Evolutionary conservation across 2,797 vertebrate genomes (phyloP).

Genomic region (Microcaecilia unicolor): DNA sequence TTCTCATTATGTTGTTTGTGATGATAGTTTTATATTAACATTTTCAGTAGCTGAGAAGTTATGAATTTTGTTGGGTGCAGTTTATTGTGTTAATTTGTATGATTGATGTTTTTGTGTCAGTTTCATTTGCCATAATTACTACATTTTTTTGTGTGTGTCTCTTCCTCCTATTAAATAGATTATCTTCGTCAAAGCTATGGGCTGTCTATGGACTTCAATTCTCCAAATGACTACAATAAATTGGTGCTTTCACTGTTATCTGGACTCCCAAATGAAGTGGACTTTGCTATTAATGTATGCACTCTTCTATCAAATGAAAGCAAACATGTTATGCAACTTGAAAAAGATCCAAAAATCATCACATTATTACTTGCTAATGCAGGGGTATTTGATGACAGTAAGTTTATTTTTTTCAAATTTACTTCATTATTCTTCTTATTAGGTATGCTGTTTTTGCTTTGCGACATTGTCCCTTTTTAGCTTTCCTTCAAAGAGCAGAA

Average conservation of each 20-base stretch:
- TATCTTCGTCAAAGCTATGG: conserved; percentile 98
- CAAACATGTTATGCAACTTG: conserved; percentile 98
- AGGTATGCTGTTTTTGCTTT: background rate
- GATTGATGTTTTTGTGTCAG: too few species aligned
- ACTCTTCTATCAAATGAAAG: conserved; percentile 97
- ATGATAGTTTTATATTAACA: too few species aligned
- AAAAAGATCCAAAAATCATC: conserved; percentile 97
- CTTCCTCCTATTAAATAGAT: conserved; percentile 55
- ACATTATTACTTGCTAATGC: conserved; percentile 93
- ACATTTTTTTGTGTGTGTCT: too few species aligned
- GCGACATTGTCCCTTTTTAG: too few species aligned
- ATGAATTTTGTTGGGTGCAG: too few species aligned
- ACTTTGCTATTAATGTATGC: conserved; percentile 97
- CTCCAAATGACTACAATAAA: conserved; percentile 97
- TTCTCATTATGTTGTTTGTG: too few species aligned
- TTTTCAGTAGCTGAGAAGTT: too few species aligned
- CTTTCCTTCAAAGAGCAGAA: too few species aligned
- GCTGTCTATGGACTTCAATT: conserved; percentile 87
- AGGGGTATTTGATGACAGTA: conserved; percentile 97
- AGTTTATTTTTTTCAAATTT: conserved; percentile 40
- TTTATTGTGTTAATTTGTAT: too few species aligned
- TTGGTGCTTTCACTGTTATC: conserved; percentile 97
- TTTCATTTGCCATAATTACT: too few species aligned
- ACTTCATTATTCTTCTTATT: too few species aligned
- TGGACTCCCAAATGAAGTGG: conserved; percentile 97